Base-by-base conservation (phyloP, 2,113 vertebrate genomes). In the Thermophis baileyi region DNA sequence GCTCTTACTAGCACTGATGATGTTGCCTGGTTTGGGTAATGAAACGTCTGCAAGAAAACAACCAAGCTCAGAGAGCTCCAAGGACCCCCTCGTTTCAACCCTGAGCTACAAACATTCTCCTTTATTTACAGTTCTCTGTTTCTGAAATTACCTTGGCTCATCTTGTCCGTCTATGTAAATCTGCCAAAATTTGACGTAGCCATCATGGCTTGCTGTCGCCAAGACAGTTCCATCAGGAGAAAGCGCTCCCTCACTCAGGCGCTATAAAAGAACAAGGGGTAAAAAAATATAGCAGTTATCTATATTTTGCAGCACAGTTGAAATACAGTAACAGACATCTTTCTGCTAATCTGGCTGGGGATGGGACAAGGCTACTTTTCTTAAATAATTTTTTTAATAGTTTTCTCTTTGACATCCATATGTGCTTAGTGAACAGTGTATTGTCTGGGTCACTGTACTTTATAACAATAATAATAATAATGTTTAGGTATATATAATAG, bases 111-210 rank as follows among this genome's bases (percentile, higher is more conserved):
- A 69, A 35, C 30, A 35, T 7, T 69, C 63, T n/a, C 30, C 30
- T 69, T 16, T n/a, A 16, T 6, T 35, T 30, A 69, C 14, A 69
- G 63, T 44, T 4, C 4, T 10, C 57, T 14, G 91, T 4, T 63
- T 93, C n/a, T 89, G 55, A 85, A 89, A 8, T 96, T 97, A 99
- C 99, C 99, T 99, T 44, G 99, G 99, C 74, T 99, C 98, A 60
- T 99, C 99, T 93, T 99, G 99, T 2, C 97, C 99, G 90, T 99
- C 99, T 63, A 99, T 99, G 95, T 99, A 99, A 93, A 99, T 99
- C 97, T 99, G 99, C 99, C 99, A 99, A 97, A 99, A 99, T 96
- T 99, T 99, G 92, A 99, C 98, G 95, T 98, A 99, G 88, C 99
- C 99, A 88, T 99, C 99, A 20, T 99, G 99, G 93, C 99, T 99